Conservation (phyloP, 2,888 invertebrate species). For the Osmoderma eremita region DNA sequence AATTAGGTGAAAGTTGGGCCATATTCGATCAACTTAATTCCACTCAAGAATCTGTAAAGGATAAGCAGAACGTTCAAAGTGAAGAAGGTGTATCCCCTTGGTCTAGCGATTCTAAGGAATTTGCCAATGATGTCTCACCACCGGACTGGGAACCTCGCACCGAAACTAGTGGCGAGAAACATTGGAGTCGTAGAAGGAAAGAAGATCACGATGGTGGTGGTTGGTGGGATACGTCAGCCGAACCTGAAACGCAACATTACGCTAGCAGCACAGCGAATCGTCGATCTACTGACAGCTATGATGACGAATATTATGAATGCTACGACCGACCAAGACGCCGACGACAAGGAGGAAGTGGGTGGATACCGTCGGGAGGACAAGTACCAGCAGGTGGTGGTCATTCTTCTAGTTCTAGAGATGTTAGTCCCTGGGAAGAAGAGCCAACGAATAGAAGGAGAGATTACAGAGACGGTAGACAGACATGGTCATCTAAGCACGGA, state of each 20-base stretch:
- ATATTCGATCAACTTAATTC: slow-evolving; percentile 67
- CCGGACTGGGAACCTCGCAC: slow-evolving; percentile 64
- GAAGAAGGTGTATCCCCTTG: slow-evolving; percentile 75
- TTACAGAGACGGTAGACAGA: slow-evolving; percentile 61
- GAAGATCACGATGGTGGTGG: slow-evolving; percentile 61
- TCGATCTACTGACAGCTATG: slow-evolving; percentile 62
- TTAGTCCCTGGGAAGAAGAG: slow-evolving; percentile 83
- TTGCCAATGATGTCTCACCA: slow-evolving; percentile 62
- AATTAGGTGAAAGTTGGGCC: slow-evolving; percentile 68
- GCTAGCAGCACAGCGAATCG: slow-evolving; percentile 51
- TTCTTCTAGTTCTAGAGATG: slow-evolving; percentile 79
- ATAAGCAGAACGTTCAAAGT: slow-evolving; percentile 56
- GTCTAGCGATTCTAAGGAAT: slow-evolving; percentile 80
- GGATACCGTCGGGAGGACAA: slow-evolving; percentile 39
- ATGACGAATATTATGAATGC: slow-evolving; percentile 62
- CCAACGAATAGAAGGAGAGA: slow-evolving; percentile 61
- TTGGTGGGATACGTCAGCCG: slow-evolving; percentile 64
- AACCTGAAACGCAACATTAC: slow-evolving; percentile 59
- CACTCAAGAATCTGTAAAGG: slow-evolving; percentile 52
- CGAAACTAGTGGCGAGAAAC: slow-evolving; percentile 63
- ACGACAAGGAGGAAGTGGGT: slow-evolving; percentile 48
- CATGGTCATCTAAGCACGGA: slow-evolving; percentile 61
- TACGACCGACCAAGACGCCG: slow-evolving; percentile 60
- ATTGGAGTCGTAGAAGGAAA: slow-evolving; percentile 57
- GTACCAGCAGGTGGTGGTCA: slow-evolving; percentile 56